Base-by-base conservation (phyloP, 1,140 invertebrate species). In the Chironomus tepperi region DNA sequence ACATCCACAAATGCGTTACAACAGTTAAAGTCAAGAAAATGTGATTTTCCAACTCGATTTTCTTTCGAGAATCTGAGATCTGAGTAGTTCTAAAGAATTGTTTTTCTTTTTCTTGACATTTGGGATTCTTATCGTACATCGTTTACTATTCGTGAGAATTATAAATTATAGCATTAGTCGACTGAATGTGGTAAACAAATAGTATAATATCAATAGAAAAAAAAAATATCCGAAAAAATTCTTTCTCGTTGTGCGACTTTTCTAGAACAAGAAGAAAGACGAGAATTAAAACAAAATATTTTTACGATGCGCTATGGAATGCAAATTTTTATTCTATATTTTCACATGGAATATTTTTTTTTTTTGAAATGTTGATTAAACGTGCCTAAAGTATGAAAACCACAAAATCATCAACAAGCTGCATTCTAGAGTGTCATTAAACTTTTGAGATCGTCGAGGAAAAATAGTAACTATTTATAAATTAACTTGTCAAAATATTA, bases 271-370 rank as follows among this genome's bases (percentile, higher is more conserved):
- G 12, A 57, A 34, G 24, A 34, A 57, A 47, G 8, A 15, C 43
- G 7, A 9, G 15, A 10, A 47, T 47, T 15, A 1, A 47, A 57
- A 47, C n/a, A n/a, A n/a, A n/a, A n/a, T n/a, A 2, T 34, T 57
- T 12, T n/a, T n/a, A 15, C 47, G n/a, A n/a, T 57, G 10, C 12
- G 47, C 12, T n/a, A 57, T n/a, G 47, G 47, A 57, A 57, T 57
- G 47, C 47, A 57, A 47, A 10, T 47, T 57, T 57, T 57, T 57
- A 47, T 57, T 57, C 3, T 57, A n/a, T 57, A n/a, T 15, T 57
- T 57, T 57, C n/a, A 12, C n/a, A 15, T 57, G 47, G 47, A 57
- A 57, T 57, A n/a, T 57, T 57, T 57, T n/a, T 57, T 57, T 57
- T 57, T n/a, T 57, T 15, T 12, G 24, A 34, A 34, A 34, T 34